Evolutionary conservation across 2,113 vertebrate genomes (phyloP), one percentile per base, ranked within the genome.

Genomic region (Coracopsis vasa): DNA sequence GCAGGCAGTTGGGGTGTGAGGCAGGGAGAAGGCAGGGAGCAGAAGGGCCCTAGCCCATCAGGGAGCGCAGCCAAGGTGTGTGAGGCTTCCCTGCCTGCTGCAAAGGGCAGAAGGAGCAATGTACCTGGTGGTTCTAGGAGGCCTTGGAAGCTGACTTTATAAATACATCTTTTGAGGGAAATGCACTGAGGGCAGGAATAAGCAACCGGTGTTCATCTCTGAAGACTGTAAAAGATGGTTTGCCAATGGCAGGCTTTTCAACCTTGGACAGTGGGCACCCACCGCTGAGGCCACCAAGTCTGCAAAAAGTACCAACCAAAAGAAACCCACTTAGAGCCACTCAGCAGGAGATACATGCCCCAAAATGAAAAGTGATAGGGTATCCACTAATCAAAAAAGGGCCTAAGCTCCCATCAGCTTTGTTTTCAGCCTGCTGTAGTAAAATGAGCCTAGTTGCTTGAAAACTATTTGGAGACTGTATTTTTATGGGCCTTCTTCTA

Each of bases 251-350:
- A 71, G 35, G 19, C 39, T 74, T 48, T 82, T 64, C 71, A 69
- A 12, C 31, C 28, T 25, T n/a, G 69, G 74, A 47, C 50, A 48
- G 10, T 15, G 35, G 37, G n/a, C 0, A 0, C 41, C 53, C 31
- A 17, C 37, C 0, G 1, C 29, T 60, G 29, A 0, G 0, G 64
- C 39, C 64, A 62, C 41, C 51, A 51, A 44, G 27, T 31, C 58
- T 61, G n/a, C 41, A 51, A 62, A 65, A 94, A 27, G 12, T 17
- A 48, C 9, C n/a, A 41, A 18, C 13, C 25, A 70, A 66, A 84
- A 71, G 17, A 86, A 71, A 10, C 23, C n/a, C 50, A 23, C 37
- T 84, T 62, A n/a, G 35, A 14, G 9, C 54, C 24, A 51, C 19
- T 33, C 21, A 62, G 35, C 24, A 86, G 67, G 48, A 77, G 25